Evolutionary conservation across 53 echinoderm and acorn worm species (phyloP).

Genomic region (Pentamera pediparva): DNA sequence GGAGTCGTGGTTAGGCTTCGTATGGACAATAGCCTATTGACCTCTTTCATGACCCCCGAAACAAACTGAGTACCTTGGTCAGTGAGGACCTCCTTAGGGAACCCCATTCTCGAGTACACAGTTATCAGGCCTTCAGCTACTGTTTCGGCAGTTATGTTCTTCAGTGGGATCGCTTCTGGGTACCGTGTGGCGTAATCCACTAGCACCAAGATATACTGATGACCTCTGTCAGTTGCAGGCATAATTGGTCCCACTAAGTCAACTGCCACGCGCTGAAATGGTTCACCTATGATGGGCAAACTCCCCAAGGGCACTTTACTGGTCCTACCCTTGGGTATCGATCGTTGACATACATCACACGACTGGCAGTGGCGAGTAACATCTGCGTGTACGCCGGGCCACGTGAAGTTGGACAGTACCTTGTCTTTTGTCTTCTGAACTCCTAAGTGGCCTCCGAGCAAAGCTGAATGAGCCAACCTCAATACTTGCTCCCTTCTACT

Average conservation of each 20-base stretch:
- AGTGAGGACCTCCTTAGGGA: slow-evolving; percentile 1
- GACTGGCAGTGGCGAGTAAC: slow-evolving; percentile 41
- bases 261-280: slow-evolving; percentile 33
- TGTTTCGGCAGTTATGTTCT: slow-evolving; percentile 27
- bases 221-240: slow-evolving; percentile 18
- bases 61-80: not conserved
- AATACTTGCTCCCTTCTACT: slow-evolving; percentile 18
- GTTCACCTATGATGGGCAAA: slow-evolving; percentile 20
- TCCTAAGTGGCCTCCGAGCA: slow-evolving; percentile 38
- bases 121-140: slow-evolving; percentile 46
- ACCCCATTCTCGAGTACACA: slow-evolving; percentile 33
- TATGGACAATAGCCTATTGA: not conserved
- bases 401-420: slow-evolving; percentile 39
- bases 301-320: slow-evolving; percentile 33
- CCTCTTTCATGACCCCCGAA: not conserved
- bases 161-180: slow-evolving; percentile 32
- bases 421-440: slow-evolving; percentile 26
- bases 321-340: slow-evolving; percentile 33
- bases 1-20: not conserved
- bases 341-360: slow-evolving; percentile 41
- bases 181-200: slow-evolving; percentile 44
- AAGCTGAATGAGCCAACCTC: slow-evolving; percentile 28
- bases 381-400: slow-evolving; percentile 31
- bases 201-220: slow-evolving; percentile 44
- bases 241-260: slow-evolving; percentile 46